A percentile compares a stretch with the other conserved stretches of the same genome.
Evolutionary conservation across 2,888 invertebrate species (phyloP).

Genomic region (Apotomis turbidana): DNA sequence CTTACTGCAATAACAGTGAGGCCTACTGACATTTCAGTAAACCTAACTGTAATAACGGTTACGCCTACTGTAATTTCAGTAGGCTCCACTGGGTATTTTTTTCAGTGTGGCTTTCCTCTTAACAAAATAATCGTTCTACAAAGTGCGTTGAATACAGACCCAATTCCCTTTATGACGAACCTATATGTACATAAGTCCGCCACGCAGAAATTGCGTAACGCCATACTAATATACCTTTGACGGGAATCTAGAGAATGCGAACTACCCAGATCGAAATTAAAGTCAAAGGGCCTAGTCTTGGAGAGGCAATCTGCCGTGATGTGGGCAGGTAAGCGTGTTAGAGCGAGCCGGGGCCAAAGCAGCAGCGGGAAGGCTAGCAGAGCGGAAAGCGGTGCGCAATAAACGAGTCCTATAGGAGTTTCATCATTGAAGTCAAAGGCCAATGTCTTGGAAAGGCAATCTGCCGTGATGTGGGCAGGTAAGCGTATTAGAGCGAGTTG

Average conservation of each 20-base stretch:
- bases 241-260: slow-evolving; percentile 34
- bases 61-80: too few species aligned
- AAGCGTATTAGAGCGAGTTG: background rate
- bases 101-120: too few species aligned
- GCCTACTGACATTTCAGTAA: too few species aligned
- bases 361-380: background rate
- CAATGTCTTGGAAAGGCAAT: slow-evolving; percentile 32
- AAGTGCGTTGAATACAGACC: too few species aligned
- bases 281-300: slow-evolving; percentile 39
- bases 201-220: slow-evolving; percentile 25
- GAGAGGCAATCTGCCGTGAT: slow-evolving; percentile 36
- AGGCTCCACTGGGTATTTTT: too few species aligned
- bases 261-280: slow-evolving; percentile 39
- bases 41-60: too few species aligned
- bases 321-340: slow-evolving; percentile 37
- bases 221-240: slow-evolving; percentile 31
- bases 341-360: background rate
- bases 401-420: too few species aligned
- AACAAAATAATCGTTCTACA: too few species aligned
- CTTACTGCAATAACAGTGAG: too few species aligned
- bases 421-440: slow-evolving; percentile 27
- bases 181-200: slow-evolving; percentile 8
- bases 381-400: background rate
- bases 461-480: slow-evolving; percentile 40
- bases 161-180: background rate